phyloP scores from a whole-genome alignment of 2,797 vertebrate species.

The Tokudaia tokunoshimensis region DNA sequence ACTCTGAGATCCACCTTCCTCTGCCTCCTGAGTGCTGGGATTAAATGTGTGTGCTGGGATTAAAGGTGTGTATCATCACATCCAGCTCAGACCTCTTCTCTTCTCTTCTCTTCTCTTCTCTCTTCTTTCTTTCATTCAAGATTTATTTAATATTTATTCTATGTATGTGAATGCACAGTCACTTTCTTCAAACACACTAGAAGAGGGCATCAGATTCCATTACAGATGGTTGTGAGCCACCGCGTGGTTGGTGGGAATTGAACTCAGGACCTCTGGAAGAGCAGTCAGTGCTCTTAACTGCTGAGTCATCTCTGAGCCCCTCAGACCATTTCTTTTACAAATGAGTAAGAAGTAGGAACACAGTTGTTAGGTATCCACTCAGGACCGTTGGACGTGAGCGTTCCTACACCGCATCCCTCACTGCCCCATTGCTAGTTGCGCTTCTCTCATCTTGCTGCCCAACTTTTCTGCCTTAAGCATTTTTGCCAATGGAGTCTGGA shows the following conservation, averaged over 20 bases:
- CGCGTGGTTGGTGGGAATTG: no score
- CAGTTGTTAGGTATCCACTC: neutral
- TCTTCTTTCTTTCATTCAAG: no score
- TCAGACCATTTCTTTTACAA: neutral
- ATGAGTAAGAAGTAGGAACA: neutral
- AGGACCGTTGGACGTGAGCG: neutral
- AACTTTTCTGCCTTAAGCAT: neutral
- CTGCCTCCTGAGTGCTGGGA: neutral
- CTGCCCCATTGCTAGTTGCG: neutral
- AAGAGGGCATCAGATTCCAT: no score
- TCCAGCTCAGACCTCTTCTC: neutral
- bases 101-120: no score
- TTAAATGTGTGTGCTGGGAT: no score
- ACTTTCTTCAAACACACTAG: no score
- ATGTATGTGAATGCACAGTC: no score
- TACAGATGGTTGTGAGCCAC: no score
- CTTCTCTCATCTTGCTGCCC: neutral
- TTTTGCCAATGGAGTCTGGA: neutral
- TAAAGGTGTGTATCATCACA: neutral
- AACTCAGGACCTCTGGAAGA: no score
- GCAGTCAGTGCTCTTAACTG: no score
- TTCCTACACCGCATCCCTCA: neutral
- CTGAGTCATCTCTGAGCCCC: no score
- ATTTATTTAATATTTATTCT: no score
- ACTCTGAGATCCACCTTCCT: neutral